phyloP scores from a whole-genome alignment of 1,140 invertebrate species.

The Trichoplusia ni region DNA sequence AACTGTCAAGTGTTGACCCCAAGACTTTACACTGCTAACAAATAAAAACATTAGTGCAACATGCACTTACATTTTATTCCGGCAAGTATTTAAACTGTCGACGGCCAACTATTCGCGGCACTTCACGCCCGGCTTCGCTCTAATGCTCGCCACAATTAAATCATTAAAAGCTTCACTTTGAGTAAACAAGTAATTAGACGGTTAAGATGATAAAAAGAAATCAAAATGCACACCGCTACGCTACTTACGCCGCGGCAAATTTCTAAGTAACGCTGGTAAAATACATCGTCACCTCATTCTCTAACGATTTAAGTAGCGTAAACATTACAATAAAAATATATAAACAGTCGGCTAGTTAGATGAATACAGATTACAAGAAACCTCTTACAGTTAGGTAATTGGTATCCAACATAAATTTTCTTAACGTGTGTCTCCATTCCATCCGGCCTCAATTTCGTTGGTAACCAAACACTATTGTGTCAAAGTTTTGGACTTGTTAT shows the following conservation, averaged over 20 bases:
- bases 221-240: not conserved
- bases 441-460: slow-evolving; percentile 27
- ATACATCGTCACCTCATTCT: slow-evolving; percentile 21
- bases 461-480: slow-evolving; percentile 34
- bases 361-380: slow-evolving; percentile 21
- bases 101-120: not conserved
- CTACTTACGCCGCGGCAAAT: not conserved
- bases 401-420: slow-evolving; percentile 33
- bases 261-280: slow-evolving; percentile 9
- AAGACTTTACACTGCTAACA: not conserved
- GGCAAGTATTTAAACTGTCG: not conserved
- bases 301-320: slow-evolving; percentile 8
- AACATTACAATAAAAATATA: slow-evolving; percentile 7
- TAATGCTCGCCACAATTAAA: slow-evolving; percentile 13
- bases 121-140: slow-evolving; percentile 1
- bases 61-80: not conserved
- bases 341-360: not conserved
- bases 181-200: slow-evolving; percentile 26
- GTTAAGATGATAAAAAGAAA: not conserved
- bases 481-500: slow-evolving; percentile 47
- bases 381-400: slow-evolving; percentile 37
- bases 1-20: slow-evolving; percentile 20
- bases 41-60: slow-evolving; percentile 14
- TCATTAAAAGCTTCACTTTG: not conserved
- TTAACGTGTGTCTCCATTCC: slow-evolving; percentile 22